These are phyloP conservation scores for Dolichallabes microphthalmus DNA, from an alignment of 2,113 vertebrate species.

Conservation along the genomic window DNA sequence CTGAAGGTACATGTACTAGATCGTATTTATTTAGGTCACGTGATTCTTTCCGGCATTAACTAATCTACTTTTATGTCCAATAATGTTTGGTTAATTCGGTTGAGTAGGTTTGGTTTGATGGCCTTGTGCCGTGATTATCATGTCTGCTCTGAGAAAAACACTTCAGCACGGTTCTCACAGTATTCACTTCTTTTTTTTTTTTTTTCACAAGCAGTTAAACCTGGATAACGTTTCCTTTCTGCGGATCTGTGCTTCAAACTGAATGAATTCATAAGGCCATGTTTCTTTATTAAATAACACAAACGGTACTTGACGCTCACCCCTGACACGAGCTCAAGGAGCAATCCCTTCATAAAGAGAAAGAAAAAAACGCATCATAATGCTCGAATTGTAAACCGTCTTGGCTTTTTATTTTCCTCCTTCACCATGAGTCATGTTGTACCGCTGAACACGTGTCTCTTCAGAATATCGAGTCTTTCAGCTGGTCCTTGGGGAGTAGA, in stretches of 20 bases:
- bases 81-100: background rate
- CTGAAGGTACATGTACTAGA: background rate
- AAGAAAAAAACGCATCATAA: background rate
- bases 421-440: background rate
- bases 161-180: background rate
- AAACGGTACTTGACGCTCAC: background rate
- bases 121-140: background rate
- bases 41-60: background rate
- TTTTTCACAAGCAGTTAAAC: background rate
- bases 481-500: background rate
- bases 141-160: background rate
- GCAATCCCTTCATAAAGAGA: background rate
- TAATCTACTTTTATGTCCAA: background rate
- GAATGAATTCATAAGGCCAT: background rate
- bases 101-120: too few relatives aligned
- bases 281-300: background rate
- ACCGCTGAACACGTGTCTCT: background rate
- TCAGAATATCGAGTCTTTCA: background rate
- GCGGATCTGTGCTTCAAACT: background rate
- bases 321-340: background rate
- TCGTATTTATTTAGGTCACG: background rate
- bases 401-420: background rate
- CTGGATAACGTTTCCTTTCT: background rate
- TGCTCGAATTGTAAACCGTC: background rate
- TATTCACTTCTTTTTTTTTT: background rate